Evolutionary conservation across 2,113 vertebrate species (phyloP).

Genomic region (Gymnogyps californianus): DNA sequence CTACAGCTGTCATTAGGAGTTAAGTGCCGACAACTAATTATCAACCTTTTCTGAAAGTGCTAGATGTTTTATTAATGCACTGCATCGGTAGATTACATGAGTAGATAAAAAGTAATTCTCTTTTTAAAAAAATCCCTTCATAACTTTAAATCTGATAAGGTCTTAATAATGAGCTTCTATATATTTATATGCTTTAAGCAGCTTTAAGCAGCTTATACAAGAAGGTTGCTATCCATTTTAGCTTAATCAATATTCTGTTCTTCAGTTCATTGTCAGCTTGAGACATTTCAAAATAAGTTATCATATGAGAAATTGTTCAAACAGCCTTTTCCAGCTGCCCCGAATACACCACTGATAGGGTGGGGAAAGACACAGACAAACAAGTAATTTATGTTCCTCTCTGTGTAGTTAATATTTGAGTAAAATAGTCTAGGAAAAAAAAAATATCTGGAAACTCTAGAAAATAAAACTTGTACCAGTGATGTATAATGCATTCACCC

Average conservation of each 20-base stretch:
- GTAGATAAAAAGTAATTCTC: neutral
- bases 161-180: neutral
- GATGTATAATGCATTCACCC: neutral
- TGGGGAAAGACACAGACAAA: neutral
- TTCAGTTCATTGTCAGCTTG: neutral
- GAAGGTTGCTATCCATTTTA: neutral
- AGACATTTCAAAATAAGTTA: neutral
- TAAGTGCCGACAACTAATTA: constrained; percentile 24
- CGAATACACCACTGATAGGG: neutral
- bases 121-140: neutral
- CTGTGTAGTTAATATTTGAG: neutral
- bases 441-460: neutral
- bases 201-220: neutral
- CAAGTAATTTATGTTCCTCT: neutral
- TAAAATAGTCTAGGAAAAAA: neutral
- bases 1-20: neutral
- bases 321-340: neutral
- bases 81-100: neutral
- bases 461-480: neutral
- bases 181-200: neutral
- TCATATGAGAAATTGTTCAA: neutral
- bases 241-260: neutral
- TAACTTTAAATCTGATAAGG: neutral
- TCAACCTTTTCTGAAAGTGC: constrained; percentile 6
- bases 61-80: constrained; percentile 24